Conservation (phyloP, 2,797 vertebrate species). For the Nannoperca obscura region DNA sequence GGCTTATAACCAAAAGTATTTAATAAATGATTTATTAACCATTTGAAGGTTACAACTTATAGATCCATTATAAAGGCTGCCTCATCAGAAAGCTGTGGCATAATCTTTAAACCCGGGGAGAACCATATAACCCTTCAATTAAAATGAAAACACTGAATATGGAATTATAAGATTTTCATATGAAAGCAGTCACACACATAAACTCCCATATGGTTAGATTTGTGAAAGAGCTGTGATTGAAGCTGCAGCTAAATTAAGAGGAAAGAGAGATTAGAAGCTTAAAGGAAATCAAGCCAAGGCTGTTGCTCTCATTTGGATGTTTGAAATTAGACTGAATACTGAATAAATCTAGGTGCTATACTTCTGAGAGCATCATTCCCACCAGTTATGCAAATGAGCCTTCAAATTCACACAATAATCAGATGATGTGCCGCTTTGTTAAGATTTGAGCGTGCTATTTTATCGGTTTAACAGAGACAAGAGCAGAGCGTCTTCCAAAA, state of each 20-base stretch:
- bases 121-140: slow-evolving; percentile 30
- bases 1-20: neutral
- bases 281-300: slow-evolving; percentile 77
- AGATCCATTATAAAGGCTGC: neutral
- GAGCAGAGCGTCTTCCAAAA: slow-evolving; percentile 31
- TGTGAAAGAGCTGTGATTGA: slow-evolving; percentile 76
- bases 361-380: slow-evolving; percentile 73
- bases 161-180: slow-evolving; percentile 66
- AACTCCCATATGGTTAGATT: slow-evolving; percentile 69
- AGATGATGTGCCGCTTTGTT: slow-evolving; percentile 73
- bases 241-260: slow-evolving; percentile 75
- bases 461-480: slow-evolving; percentile 51
- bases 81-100: slow-evolving; percentile 17
- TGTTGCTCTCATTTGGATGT: slow-evolving; percentile 78
- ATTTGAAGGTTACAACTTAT: slow-evolving; percentile 14
- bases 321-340: slow-evolving; percentile 75
- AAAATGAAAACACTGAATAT: slow-evolving; percentile 33
- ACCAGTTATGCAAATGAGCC: slow-evolving; percentile 72
- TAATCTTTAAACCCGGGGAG: slow-evolving; percentile 1
- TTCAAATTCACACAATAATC: slow-evolving; percentile 71
- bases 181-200: slow-evolving; percentile 62
- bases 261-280: slow-evolving; percentile 79
- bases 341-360: slow-evolving; percentile 70
- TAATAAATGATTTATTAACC: neutral
- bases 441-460: slow-evolving; percentile 45